phyloP scores from a whole-genome alignment of 2,113 vertebrate species.

The Columbina picui region DNA sequence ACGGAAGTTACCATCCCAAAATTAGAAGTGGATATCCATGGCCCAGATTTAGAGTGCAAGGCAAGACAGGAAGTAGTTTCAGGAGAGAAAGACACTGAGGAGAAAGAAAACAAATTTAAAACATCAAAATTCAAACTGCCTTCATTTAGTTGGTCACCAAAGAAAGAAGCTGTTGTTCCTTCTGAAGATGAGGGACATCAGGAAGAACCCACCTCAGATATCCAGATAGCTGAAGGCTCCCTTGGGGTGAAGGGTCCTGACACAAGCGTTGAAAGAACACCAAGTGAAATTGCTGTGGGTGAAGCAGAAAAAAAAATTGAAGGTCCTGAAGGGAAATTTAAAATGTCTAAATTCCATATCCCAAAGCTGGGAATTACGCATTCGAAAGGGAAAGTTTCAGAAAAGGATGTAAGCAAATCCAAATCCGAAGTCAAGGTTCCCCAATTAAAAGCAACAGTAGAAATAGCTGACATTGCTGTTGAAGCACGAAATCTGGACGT shows the following conservation, averaged over 20 bases:
- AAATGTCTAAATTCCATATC: slow-evolving; percentile 63
- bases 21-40: not conserved
- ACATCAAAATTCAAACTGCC: slow-evolving; percentile 72
- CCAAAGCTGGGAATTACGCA: slow-evolving; percentile 56
- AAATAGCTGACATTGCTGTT: slow-evolving; percentile 63
- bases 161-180: slow-evolving; percentile 24
- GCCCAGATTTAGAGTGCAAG: not conserved
- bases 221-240: not conserved
- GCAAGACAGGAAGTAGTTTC: not conserved
- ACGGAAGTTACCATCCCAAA: not conserved
- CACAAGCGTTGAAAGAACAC: not conserved
- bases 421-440: slow-evolving; percentile 35
- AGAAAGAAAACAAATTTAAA: slow-evolving; percentile 32
- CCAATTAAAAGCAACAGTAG: slow-evolving; percentile 19
- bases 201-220: not conserved
- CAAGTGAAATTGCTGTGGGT: not conserved
- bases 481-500: slow-evolving; percentile 23
- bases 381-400: not conserved
- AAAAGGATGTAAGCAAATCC: not conserved
- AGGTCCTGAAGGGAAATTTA: not conserved
- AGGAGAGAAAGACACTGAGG: not conserved
- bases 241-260: not conserved
- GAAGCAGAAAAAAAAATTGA: not conserved
- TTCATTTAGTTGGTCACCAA: slow-evolving; percentile 54
- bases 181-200: not conserved